Evolutionary conservation across 2,113 vertebrate species (phyloP).

Genomic region (Coptodon rendalli): DNA sequence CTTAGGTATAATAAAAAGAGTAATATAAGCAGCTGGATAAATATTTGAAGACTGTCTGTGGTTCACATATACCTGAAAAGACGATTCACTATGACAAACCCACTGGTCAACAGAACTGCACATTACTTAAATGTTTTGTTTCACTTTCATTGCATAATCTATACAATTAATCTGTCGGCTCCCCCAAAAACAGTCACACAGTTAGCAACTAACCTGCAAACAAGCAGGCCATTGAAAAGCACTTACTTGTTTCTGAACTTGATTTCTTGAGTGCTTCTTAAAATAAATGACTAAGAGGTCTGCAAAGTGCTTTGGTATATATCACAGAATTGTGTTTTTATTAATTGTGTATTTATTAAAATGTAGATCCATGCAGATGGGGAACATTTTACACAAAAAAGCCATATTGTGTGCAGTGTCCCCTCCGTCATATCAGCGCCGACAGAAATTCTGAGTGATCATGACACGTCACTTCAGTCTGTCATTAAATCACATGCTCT

Average conservation of each 20-base stretch:
- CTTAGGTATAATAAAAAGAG: background rate
- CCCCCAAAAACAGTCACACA: background rate
- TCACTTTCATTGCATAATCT: background rate
- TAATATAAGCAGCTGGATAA: background rate
- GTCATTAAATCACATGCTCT: background rate
- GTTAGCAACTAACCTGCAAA: background rate
- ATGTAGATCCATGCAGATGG: background rate
- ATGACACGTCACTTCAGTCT: background rate
- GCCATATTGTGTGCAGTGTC: background rate
- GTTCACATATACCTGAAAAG: background rate
- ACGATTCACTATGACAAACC: rapidly evolving
- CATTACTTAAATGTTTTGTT: background rate
- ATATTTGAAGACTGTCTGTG: background rate
- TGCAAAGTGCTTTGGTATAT: background rate
- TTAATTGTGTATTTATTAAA: background rate
- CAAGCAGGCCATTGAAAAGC: background rate
- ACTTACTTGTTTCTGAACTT: background rate
- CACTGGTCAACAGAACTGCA: background rate
- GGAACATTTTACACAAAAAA: background rate
- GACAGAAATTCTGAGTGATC: background rate
- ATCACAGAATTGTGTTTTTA: background rate
- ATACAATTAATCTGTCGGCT: background rate
- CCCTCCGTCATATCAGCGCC: rapidly evolving
- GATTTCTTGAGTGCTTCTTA: background rate
- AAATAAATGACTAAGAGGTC: background rate